phyloP scores from a whole-genome alignment of 2,113 vertebrate genomes.

The Odocoileus hemionus region DNA sequence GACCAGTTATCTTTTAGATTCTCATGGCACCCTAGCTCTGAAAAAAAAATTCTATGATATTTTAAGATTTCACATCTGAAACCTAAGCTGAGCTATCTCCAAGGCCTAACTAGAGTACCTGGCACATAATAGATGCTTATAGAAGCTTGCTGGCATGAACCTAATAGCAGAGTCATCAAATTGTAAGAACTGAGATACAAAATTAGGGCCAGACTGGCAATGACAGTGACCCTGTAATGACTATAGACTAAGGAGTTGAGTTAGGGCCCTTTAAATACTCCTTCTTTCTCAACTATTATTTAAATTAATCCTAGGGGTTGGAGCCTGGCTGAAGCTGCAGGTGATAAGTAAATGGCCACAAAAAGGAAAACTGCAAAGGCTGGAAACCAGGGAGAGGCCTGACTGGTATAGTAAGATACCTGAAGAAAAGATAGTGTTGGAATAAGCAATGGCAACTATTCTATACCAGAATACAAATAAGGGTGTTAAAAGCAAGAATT shows the following conservation, averaged over 20 bases:
- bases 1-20: neutral
- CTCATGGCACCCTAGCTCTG: neutral
- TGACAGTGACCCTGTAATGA: neutral
- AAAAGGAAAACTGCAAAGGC: neutral
- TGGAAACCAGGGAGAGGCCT: constrained; percentile 8
- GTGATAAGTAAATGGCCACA: neutral
- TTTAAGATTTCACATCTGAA: constrained; percentile 13
- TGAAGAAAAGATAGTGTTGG: neutral
- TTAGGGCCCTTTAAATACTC: constrained; percentile 21
- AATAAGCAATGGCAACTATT: neutral
- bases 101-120: constrained; percentile 3
- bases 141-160: constrained; percentile 20
- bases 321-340: neutral
- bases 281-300: neutral
- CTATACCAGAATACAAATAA: neutral
- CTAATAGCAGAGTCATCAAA: constrained; percentile 7
- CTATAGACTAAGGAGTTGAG: neutral
- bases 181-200: neutral
- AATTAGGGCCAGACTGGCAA: neutral
- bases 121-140: neutral
- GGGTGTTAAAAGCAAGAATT: neutral
- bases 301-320: neutral
- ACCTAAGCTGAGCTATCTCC: neutral
- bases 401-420: neutral
- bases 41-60: constrained; percentile 27